Evolutionary conservation across 1,140 invertebrate species (phyloP).

Genomic region (Helicoverpa zea): DNA sequence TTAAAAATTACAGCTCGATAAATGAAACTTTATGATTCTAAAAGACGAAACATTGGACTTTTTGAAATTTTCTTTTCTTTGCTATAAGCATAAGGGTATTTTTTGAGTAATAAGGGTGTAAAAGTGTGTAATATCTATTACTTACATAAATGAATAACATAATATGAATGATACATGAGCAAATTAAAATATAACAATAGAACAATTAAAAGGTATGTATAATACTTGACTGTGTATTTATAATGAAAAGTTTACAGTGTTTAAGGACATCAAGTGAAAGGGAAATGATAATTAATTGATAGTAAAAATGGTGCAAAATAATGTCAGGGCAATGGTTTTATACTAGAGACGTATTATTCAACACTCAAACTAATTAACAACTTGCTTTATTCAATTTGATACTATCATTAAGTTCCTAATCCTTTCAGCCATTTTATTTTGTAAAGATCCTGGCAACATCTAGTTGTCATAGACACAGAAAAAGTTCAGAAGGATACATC

Average conservation of each 20-base stretch:
- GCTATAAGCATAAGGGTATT: not conserved
- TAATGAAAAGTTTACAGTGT: not conserved
- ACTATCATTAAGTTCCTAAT: no score
- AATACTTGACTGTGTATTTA: not conserved
- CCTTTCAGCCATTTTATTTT: no score
- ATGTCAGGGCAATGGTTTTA: not conserved
- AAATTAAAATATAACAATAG: conserved; percentile 21
- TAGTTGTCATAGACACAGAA: not conserved
- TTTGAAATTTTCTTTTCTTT: no score
- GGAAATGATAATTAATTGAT: not conserved
- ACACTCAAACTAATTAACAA: no score
- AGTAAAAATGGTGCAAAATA: conserved; percentile 8
- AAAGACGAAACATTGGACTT: no score
- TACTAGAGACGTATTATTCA: conserved; percentile 17
- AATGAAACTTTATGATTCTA: no score
- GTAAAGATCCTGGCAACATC: no score
- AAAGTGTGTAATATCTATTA: conserved; percentile 4
- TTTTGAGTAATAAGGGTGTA: not conserved
- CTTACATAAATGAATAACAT: conserved; percentile 33
- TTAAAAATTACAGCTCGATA: no score
- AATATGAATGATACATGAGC: conserved; percentile 43
- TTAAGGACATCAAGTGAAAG: not conserved
- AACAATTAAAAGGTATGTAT: not conserved
- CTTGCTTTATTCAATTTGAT: no score
- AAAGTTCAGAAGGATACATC: not conserved